These are phyloP conservation scores for Drosophila recens DNA, from an alignment of 2,888 invertebrate genomes.

Conservation along the genomic window DNA sequence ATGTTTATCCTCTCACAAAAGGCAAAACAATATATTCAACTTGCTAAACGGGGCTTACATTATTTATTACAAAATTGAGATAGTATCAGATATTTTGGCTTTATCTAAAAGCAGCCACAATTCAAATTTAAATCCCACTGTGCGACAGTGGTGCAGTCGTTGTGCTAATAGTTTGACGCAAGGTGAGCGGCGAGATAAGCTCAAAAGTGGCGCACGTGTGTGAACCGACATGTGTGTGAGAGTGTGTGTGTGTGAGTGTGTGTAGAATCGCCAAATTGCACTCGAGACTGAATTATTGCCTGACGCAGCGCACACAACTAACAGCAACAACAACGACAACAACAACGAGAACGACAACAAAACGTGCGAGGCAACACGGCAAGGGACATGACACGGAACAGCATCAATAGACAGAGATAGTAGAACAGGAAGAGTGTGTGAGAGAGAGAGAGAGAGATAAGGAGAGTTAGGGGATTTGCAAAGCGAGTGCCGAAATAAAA, in stretches of 20 bases:
- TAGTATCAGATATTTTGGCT: neutral
- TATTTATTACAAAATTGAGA: neutral
- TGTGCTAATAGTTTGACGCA: conserved; percentile 64
- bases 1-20: too few relatives aligned
- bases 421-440: neutral
- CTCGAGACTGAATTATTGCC: conserved; percentile 81
- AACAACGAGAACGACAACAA: conserved; percentile 29
- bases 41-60: too few relatives aligned
- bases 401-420: conserved; percentile 13
- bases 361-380: conserved; percentile 59
- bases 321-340: conserved; percentile 33
- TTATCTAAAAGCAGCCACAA: neutral
- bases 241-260: conserved; percentile 38
- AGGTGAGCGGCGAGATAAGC: conserved; percentile 60
- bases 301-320: conserved; percentile 60
- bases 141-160: conserved; percentile 31
- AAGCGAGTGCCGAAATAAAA: conserved; percentile 73
- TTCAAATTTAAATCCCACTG: conserved; percentile 24
- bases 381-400: conserved; percentile 45
- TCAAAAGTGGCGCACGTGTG: conserved; percentile 31
- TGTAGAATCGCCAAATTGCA: conserved; percentile 67
- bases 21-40: neutral
- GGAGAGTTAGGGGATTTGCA: conserved; percentile 6
- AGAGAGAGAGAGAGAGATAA: neutral
- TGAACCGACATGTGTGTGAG: conserved; percentile 11